phyloP scores from a whole-genome alignment of 2,113 vertebrate genomes.

The Pterocles gutturalis region DNA sequence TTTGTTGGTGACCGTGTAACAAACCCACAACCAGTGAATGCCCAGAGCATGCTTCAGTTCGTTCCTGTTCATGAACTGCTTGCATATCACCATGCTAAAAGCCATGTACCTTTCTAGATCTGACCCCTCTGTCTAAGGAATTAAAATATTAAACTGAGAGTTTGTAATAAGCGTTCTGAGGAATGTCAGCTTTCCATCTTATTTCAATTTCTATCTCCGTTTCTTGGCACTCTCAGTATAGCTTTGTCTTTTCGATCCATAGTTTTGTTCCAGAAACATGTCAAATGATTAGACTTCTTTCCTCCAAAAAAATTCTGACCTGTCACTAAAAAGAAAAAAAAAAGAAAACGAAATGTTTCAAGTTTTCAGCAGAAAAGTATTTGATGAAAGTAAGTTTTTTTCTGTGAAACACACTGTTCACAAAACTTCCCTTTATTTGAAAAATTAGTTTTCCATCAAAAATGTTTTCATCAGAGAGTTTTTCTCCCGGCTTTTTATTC shows the following conservation, averaged over 20 bases:
- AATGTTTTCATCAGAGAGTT: neutral
- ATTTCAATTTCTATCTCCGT: neutral
- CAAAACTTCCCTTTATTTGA: neutral
- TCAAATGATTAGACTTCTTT: neutral
- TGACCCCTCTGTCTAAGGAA: neutral
- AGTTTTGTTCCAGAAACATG: neutral
- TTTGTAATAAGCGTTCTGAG: neutral
- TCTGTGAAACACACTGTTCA: neutral
- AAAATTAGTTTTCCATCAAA: constrained; percentile 37
- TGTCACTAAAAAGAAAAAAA: neutral
- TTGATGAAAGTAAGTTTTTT: neutral
- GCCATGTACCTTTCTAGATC: neutral
- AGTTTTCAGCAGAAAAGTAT: neutral
- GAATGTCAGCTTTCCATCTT: neutral
- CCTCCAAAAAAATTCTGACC: neutral
- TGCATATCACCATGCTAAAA: neutral
- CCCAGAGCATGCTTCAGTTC: neutral
- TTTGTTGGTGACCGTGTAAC: neutral
- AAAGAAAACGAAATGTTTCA: neutral
- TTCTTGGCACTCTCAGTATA: neutral
- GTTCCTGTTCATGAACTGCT: neutral
- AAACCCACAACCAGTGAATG: neutral
- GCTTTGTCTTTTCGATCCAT: neutral
- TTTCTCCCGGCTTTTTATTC: constrained; percentile 29
- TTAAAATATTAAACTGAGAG: neutral